phyloP scores from a whole-genome alignment of 2,113 vertebrate species.

The Cephalophus harveyi region DNA sequence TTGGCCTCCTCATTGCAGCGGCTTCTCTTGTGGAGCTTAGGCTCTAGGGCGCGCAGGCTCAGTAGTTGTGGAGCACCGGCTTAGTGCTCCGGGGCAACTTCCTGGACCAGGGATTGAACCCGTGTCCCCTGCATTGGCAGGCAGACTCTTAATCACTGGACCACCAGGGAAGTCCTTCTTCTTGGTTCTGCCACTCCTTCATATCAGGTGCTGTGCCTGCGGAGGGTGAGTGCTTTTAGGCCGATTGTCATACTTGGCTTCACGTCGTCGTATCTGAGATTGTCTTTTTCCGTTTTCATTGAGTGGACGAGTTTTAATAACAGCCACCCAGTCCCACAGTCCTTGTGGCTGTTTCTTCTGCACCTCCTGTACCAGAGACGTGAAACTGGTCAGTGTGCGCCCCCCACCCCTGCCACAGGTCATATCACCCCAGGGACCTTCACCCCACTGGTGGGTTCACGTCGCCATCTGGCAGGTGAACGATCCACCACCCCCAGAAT shows the following conservation, averaged over 20 bases:
- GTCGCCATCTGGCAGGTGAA: not conserved
- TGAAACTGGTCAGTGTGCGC: not conserved
- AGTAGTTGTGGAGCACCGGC: not conserved
- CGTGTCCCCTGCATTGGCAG: not conserved
- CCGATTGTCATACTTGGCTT: not conserved
- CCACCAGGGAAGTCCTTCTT: not conserved
- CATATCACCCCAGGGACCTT: not conserved
- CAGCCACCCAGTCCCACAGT: not conserved
- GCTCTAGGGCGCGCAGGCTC: not conserved
- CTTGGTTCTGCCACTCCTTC: not conserved
- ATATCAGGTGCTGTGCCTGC: not conserved
- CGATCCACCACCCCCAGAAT: not conserved
- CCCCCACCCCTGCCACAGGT: not conserved
- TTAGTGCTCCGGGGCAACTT: not conserved
- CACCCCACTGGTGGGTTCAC: no score
- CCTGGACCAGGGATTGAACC: not conserved
- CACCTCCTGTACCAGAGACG: not conserved
- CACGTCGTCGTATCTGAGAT: not conserved
- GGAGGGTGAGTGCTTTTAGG: not conserved
- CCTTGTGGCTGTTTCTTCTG: not conserved
- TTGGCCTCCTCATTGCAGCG: not conserved
- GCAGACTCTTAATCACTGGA: not conserved
- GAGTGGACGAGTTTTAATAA: not conserved
- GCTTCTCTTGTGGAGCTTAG: not conserved
- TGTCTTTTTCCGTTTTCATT: not conserved